These are phyloP conservation scores for Leptopilina syphax DNA, from an alignment of 2,888 invertebrate species.

Conservation along the genomic window DNA sequence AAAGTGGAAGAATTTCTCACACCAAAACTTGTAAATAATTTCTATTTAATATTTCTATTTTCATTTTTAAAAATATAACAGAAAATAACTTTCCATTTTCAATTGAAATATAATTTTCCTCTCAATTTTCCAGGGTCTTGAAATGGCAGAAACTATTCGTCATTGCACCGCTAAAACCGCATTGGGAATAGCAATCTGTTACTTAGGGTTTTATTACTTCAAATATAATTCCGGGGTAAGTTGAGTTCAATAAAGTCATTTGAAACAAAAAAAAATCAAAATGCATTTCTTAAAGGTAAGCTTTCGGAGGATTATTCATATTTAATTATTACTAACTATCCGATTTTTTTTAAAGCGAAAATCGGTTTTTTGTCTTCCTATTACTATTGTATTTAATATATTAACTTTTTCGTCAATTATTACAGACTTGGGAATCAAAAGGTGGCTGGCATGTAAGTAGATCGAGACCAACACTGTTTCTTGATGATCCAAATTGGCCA, in stretches of 20 bases:
- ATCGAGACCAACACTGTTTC: constrained; percentile 80
- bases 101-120: background rate
- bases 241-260: constrained; percentile 56
- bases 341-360: too few relatives aligned
- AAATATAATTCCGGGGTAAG: constrained; percentile 89
- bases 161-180: constrained; percentile 82
- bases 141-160: constrained; percentile 80
- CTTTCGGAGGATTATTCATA: too few relatives aligned
- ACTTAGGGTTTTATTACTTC: constrained; percentile 84
- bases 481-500: constrained; percentile 86
- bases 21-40: constrained; percentile 81
- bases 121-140: constrained; percentile 79
- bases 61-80: constrained; percentile 19
- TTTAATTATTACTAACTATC: too few relatives aligned
- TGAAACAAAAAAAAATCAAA: background rate
- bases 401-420: constrained; percentile 44
- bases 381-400: background rate
- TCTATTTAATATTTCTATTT: constrained; percentile 34
- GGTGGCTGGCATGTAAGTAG: constrained; percentile 84
- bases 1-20: constrained; percentile 79
- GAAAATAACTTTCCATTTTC: background rate
- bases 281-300: too few relatives aligned
- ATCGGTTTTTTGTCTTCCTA: too few relatives aligned
- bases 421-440: constrained; percentile 87
- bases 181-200: constrained; percentile 78